phyloP scores from a whole-genome alignment of 2,113 vertebrate genomes.

The Antidorcas marsupialis region DNA sequence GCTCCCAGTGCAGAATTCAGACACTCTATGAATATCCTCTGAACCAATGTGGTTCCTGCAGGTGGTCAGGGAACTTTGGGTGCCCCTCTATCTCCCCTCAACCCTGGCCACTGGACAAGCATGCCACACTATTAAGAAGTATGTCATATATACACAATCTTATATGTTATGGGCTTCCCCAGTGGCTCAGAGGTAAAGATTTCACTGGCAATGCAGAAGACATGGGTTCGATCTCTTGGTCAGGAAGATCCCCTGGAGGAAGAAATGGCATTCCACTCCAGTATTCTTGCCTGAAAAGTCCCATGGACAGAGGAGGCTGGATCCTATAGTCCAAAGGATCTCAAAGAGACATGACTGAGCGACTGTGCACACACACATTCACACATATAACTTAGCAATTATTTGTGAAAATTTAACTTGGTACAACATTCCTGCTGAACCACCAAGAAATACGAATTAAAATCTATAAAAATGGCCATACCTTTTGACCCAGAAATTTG shows the following conservation, averaged over 20 bases:
- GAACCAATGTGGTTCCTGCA: rapidly evolving
- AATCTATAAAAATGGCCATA: not conserved
- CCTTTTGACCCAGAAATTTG: not conserved
- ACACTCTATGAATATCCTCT: not conserved
- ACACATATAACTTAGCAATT: not conserved
- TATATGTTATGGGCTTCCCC: not conserved
- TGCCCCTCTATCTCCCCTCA: not conserved
- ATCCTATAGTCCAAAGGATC: not conserved
- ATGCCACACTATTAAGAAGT: not conserved
- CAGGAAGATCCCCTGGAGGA: not conserved
- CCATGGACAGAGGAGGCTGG: not conserved
- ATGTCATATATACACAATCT: not conserved
- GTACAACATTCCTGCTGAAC: too few relatives aligned
- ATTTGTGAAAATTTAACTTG: not conserved
- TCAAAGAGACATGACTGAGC: not conserved
- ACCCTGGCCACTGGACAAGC: not conserved
- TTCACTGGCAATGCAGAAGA: not conserved
- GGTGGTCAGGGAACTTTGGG: rapidly evolving
- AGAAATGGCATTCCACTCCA: not conserved
- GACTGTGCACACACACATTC: not conserved
- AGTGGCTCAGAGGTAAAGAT: not conserved
- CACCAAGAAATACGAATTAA: not conserved
- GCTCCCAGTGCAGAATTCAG: not conserved
- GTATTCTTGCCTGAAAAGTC: not conserved
- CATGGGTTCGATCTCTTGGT: not conserved